phyloP scores from a whole-genome alignment of 2,113 vertebrate genomes.

The Cisticola juncidis region DNA sequence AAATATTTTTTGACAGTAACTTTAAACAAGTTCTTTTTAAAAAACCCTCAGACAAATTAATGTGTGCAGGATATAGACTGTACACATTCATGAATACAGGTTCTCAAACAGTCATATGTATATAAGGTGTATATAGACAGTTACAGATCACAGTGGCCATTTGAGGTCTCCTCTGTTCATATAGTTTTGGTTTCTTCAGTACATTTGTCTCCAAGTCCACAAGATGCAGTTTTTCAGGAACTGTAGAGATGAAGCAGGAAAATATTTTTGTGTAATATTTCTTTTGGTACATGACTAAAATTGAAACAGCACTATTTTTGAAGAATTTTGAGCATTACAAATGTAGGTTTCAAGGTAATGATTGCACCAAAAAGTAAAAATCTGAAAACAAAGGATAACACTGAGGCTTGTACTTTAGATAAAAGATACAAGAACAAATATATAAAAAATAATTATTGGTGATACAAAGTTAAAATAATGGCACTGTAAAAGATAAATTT shows the following conservation, averaged over 20 bases:
- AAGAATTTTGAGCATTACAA: conserved; percentile 35
- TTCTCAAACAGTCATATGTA: not conserved
- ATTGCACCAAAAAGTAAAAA: not conserved
- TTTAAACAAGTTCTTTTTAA: not conserved
- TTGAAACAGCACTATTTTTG: conserved; percentile 63
- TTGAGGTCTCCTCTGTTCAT: not conserved
- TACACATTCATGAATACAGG: not conserved
- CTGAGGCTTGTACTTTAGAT: not conserved
- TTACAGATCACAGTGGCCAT: not conserved
- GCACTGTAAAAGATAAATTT: not conserved
- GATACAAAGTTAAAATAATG: not conserved
- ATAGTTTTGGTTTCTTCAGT: not conserved
- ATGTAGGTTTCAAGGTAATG: not conserved
- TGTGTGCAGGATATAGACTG: not conserved
- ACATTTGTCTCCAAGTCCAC: not conserved
- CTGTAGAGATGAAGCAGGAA: conserved; percentile 15
- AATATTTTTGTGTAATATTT: conserved; percentile 56
- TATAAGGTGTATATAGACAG: not conserved
- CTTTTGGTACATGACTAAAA: conserved; percentile 59
- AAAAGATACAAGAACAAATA: not conserved
- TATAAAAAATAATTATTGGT: not conserved
- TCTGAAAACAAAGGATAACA: not conserved
- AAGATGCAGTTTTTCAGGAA: not conserved
- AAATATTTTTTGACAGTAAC: not conserved
- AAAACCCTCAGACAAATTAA: not conserved